These are phyloP conservation scores for Zoanthus solanderi DNA, from an alignment of 92 coral and sea anemone species.

Conservation along the genomic window DNA sequence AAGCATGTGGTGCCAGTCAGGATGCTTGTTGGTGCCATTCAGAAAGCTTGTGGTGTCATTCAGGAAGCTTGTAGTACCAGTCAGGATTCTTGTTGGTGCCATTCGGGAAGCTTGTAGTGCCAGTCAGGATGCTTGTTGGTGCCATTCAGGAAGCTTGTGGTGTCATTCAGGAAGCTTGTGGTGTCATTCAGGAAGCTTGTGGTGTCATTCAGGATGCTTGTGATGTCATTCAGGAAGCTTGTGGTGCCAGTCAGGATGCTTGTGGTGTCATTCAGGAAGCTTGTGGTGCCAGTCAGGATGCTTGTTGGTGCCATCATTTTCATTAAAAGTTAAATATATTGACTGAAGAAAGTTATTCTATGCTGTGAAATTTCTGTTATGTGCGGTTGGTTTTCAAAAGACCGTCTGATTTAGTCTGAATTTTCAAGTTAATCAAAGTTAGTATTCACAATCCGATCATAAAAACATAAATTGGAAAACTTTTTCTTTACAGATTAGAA, in stretches of 20 bases:
- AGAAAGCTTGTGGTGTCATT: not conserved
- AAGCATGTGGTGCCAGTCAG: not conserved
- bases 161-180: not conserved
- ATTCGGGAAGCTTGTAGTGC: not conserved
- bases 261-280: too few species aligned
- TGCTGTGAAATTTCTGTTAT: too few species aligned
- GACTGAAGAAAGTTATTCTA: too few species aligned
- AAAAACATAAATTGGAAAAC: too few species aligned
- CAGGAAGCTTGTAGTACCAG: not conserved
- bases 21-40: not conserved
- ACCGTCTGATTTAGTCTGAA: too few species aligned
- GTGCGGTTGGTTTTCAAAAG: too few species aligned
- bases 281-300: too few species aligned
- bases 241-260: not conserved
- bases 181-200: not conserved
- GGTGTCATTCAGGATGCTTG: not conserved
- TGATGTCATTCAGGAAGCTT: not conserved
- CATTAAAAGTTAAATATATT: too few species aligned
- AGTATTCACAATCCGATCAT: too few species aligned
- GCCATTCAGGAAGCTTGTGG: not conserved
- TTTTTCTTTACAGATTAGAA: conserved; percentile 55
- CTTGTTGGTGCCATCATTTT: too few species aligned
- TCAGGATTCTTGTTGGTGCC: not conserved
- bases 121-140: not conserved
- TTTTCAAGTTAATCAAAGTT: too few species aligned